Conservation (phyloP, 2,797 vertebrate genomes). For the Scyliorhinus canicula region DNA sequence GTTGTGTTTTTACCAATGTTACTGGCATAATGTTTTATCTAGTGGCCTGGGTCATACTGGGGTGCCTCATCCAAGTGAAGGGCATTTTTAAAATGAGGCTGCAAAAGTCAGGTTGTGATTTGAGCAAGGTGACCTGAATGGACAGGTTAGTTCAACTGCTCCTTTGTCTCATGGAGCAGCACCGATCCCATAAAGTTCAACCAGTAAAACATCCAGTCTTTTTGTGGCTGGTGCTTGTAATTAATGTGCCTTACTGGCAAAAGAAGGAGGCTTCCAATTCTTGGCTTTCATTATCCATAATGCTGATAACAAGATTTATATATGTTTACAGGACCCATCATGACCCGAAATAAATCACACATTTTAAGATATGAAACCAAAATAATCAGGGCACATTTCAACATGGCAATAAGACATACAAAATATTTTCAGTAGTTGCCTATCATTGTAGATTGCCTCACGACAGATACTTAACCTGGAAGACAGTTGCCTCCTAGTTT, state of each 20-base stretch:
- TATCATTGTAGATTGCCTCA: not conserved
- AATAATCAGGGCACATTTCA: conserved; percentile 18
- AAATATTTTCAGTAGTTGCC: not conserved
- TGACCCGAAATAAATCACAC: not conserved
- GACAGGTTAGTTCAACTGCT: conserved; percentile 23
- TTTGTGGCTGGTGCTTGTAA: conserved; percentile 1
- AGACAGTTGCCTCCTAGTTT: conserved; percentile 21
- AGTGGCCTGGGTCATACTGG: not conserved
- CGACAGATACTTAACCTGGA: not conserved
- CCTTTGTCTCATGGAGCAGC: not conserved
- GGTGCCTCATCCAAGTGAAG: not conserved
- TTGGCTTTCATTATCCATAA: conserved; percentile 7
- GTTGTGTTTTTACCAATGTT: not conserved
- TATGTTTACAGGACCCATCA: conserved; percentile 13
- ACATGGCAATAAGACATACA: conserved; percentile 20
- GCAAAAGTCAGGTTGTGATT: not conserved
- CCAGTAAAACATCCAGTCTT: not conserved
- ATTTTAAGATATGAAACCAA: not conserved
- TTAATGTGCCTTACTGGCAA: conserved; percentile 38
- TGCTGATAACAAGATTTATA: conserved; percentile 20
- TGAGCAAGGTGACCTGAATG: conserved; percentile 5
- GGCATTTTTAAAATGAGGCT: too few species aligned
- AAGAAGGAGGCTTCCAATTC: conserved; percentile 21
- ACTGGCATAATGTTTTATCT: not conserved
- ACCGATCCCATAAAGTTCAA: not conserved